phyloP scores from a whole-genome alignment of 2,113 vertebrate genomes.

The Sialia sialis region DNA sequence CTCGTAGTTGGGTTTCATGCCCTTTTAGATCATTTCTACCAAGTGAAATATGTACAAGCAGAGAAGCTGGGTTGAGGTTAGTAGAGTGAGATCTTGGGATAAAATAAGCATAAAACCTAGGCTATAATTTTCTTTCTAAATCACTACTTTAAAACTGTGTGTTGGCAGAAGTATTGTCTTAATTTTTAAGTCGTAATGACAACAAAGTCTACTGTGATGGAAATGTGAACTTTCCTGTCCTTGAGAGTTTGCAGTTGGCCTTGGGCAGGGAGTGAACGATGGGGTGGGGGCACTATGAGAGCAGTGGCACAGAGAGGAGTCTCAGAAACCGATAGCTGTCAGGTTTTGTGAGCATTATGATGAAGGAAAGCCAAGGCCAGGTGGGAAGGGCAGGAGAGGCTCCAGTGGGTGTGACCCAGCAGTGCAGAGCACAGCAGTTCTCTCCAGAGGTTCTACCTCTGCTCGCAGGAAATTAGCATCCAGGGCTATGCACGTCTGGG shows the following conservation, averaged over 20 bases:
- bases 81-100: slow-evolving; percentile 13
- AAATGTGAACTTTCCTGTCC: background rate
- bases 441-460: background rate
- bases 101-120: slow-evolving; percentile 19
- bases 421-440: background rate
- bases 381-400: background rate
- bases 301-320: background rate
- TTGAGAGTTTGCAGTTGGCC: background rate
- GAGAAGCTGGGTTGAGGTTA: slow-evolving; percentile 45
- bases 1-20: background rate
- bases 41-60: slow-evolving; percentile 31
- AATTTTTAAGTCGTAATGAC: background rate
- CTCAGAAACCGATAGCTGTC: background rate
- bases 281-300: background rate
- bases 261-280: fast-evolving
- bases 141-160: slow-evolving; percentile 33
- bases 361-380: background rate
- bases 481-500: background rate
- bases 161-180: background rate
- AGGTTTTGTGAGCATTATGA: background rate
- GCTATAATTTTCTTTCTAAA: slow-evolving; percentile 33
- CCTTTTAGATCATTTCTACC: slow-evolving; percentile 23
- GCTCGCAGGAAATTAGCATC: background rate
- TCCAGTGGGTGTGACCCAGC: background rate
- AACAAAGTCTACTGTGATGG: background rate